Conservation (phyloP, 2,888 invertebrate genomes). For the Diabrotica balteata region DNA sequence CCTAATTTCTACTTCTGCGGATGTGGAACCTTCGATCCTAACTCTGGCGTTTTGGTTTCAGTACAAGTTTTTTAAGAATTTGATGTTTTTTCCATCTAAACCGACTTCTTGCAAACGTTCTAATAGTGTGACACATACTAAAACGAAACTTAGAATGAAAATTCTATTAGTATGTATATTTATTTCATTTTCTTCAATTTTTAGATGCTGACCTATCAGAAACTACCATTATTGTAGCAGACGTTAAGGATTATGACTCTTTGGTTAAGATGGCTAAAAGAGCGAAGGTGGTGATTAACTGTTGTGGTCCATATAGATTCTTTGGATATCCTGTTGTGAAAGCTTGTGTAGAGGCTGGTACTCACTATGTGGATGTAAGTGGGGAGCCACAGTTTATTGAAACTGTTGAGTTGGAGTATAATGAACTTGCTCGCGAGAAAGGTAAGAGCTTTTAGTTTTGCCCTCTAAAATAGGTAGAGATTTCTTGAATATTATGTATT, state of each 20-base stretch:
- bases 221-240: constrained; percentile 66
- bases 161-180: too few relatives aligned
- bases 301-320: constrained; percentile 87
- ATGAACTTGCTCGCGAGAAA: constrained; percentile 75
- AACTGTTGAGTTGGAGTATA: constrained; percentile 74
- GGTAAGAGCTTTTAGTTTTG: constrained; percentile 48
- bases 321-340: constrained; percentile 90
- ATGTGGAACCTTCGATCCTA: too few relatives aligned
- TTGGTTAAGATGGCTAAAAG: constrained; percentile 81
- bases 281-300: constrained; percentile 84
- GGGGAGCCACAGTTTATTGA: constrained; percentile 80
- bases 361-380: constrained; percentile 91
- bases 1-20: too few relatives aligned
- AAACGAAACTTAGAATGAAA: too few relatives aligned
- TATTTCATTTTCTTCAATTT: constrained; percentile 10
- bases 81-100: too few relatives aligned
- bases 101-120: too few relatives aligned
- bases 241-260: constrained; percentile 76
- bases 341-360: constrained; percentile 78
- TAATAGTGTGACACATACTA: too few relatives aligned
- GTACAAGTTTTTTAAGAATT: too few relatives aligned
- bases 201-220: constrained; percentile 42
- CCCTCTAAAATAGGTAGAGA: too few relatives aligned
- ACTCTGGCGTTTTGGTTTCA: too few relatives aligned
- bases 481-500: too few relatives aligned